Base-by-base conservation (phyloP, 1,140 invertebrate species). In the Cyclargus thomasi region DNA sequence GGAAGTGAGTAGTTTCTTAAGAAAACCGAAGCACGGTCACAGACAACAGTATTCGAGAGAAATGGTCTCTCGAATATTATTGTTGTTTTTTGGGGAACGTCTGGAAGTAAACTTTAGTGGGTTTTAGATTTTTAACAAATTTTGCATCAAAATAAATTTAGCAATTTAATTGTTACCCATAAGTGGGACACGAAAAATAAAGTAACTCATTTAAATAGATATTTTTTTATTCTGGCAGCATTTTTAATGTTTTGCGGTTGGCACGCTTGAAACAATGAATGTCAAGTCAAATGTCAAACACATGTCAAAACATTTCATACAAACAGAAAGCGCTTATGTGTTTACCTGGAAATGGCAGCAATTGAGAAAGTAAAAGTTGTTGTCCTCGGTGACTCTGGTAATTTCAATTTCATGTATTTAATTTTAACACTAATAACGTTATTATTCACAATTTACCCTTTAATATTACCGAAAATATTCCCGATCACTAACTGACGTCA, bases 361-460 rank as follows among this genome's bases (percentile, higher is more conserved):
- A 95, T 95, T 75, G 96, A 97, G 81, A 96, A 97, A 93, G 97
- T 98, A 7, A 95, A 97, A 91, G 95, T 99, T 65, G 93, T 98
- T 67, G 94, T 98, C 63, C 94, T 98, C 67, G 97, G 97, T 55
- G 97, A 98, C 94, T 98, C 97, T 71, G 97, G 97, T 96, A 92
- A 80, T 72, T 67, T 68, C 68, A 57, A 59, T 64, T 70, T 70
- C 63, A 74, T 77, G 66, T 65, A 68, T 69, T 64, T 65, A 11
- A 20, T 70, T 71, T 67, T 71, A 64, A 67, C 70, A 78, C 53
- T 62, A 36, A 35, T 16, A 67, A 62, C 20, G 17, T 18, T 36
- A 20, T 14, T n/a, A 35, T 20, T 39, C 23, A 35, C 23, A 67
- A 67, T 39, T 16, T 62, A 36, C 39, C 21, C 1, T 8, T 14